phyloP scores from a whole-genome alignment of 2,113 vertebrate species.

The Limanda limanda region DNA sequence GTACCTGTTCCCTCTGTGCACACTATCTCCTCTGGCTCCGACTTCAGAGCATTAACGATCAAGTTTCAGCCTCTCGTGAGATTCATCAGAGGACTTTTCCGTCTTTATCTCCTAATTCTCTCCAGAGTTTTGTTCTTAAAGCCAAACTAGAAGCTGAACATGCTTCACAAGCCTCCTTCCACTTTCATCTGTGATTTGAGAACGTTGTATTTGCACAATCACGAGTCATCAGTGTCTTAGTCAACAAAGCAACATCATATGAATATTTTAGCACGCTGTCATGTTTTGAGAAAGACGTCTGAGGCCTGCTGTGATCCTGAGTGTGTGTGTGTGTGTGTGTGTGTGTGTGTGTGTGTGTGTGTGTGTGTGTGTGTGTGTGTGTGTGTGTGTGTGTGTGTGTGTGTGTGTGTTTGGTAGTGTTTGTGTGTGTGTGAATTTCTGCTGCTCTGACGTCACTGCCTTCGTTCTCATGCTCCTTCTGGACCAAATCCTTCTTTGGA shows the following conservation, averaged over 20 bases:
- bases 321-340: neutral
- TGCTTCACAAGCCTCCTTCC: neutral
- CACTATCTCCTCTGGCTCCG: too few species aligned
- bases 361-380: too few species aligned
- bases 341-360: neutral
- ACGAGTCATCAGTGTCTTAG: neutral
- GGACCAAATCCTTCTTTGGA: constrained; percentile 61
- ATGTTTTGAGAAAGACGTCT: neutral
- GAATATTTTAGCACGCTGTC: neutral
- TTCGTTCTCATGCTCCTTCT: constrained; percentile 54
- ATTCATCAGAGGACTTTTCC: neutral
- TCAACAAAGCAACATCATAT: neutral
- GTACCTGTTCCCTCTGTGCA: too few species aligned
- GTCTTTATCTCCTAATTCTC: neutral
- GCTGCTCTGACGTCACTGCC: constrained; percentile 22
- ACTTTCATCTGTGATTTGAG: neutral
- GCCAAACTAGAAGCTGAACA: neutral
- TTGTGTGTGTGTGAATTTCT: neutral
- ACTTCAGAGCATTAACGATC: constrained; percentile 5
- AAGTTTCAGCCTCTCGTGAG: constrained; percentile 9
- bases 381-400: too few species aligned
- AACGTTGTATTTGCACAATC: constrained; percentile 18
- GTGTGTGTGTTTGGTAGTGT: too few species aligned
- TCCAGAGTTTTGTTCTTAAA: neutral
- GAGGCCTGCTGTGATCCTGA: constrained; percentile 5